These are phyloP conservation scores for Drosophila tanythrix DNA, from an alignment of 2,888 invertebrate genomes.

Conservation along the genomic window DNA sequence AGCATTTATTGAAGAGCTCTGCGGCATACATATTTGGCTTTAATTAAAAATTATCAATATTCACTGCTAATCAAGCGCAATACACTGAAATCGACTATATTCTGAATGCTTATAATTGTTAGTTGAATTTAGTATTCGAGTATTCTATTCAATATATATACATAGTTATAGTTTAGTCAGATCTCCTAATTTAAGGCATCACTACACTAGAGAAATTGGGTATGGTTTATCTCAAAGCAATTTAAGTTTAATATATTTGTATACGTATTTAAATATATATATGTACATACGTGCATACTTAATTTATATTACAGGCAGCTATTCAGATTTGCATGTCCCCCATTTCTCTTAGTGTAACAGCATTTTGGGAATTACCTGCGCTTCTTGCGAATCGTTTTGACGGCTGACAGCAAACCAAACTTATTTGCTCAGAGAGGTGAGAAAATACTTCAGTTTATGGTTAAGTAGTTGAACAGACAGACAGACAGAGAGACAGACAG, in stretches of 20 bases:
- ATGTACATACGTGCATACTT: too few relatives aligned
- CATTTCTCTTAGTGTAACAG: slow-evolving; percentile 49
- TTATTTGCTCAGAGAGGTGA: slow-evolving; percentile 65
- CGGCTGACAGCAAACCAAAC: slow-evolving; percentile 40
- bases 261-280: too few relatives aligned
- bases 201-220: not conserved
- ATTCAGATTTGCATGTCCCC: not conserved
- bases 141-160: not conserved
- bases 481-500: slow-evolving; percentile 8
- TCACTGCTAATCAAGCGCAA: not conserved
- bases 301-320: not conserved
- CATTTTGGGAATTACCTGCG: slow-evolving; percentile 74
- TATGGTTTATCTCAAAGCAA: too few relatives aligned
- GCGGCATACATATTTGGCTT: slow-evolving; percentile 6
- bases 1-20: not conserved
- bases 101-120: not conserved
- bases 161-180: not conserved
- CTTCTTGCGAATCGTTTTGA: slow-evolving; percentile 73
- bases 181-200: not conserved
- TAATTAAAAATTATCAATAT: slow-evolving; percentile 15
- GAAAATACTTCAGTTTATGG: slow-evolving; percentile 73
- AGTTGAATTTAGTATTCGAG: not conserved
- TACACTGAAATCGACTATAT: slow-evolving; percentile 13
- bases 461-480: slow-evolving; percentile 71
- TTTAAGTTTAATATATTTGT: too few relatives aligned